phyloP scores from a whole-genome alignment of 2,113 vertebrate species.

The Panurus biarmicus region DNA sequence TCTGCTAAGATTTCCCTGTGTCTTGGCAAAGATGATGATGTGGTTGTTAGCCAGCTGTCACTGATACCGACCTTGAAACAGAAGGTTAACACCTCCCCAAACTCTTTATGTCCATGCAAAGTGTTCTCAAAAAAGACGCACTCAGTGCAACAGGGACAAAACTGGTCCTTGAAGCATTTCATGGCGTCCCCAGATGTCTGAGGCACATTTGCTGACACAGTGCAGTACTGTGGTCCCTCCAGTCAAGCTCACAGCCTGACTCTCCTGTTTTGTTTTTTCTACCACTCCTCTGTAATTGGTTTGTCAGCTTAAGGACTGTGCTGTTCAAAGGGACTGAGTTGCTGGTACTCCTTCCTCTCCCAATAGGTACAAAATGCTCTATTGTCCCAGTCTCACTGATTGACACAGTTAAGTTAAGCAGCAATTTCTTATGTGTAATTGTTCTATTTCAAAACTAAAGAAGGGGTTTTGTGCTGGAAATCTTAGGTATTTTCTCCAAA shows the following conservation, averaged over 20 bases:
- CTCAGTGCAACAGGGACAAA: not conserved
- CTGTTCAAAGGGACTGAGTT: not conserved
- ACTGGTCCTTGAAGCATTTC: rapidly evolving
- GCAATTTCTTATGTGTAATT: not conserved
- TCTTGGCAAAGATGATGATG: not conserved
- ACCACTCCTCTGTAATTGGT: rapidly evolving
- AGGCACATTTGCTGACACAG: not conserved
- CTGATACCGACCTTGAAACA: not conserved
- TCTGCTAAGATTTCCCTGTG: not conserved
- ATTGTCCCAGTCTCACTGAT: not conserved
- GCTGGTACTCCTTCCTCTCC: not conserved
- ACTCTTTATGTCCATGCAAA: not conserved
- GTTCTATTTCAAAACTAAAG: not conserved
- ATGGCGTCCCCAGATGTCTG: not conserved
- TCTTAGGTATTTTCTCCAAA: not conserved
- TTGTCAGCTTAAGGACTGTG: not conserved
- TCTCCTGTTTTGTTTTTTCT: not conserved
- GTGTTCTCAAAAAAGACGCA: not conserved
- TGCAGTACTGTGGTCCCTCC: not conserved
- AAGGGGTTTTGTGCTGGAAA: not conserved
- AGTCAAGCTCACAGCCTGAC: not conserved
- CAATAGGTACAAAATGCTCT: not conserved
- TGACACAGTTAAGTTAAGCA: not conserved
- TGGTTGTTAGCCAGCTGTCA: not conserved
- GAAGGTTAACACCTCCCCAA: not conserved